Percentiles rank a stretch among this genome's conserved stretches.
phyloP scores from a whole-genome alignment of 2,888 invertebrate genomes.

The Seira ritae region DNA sequence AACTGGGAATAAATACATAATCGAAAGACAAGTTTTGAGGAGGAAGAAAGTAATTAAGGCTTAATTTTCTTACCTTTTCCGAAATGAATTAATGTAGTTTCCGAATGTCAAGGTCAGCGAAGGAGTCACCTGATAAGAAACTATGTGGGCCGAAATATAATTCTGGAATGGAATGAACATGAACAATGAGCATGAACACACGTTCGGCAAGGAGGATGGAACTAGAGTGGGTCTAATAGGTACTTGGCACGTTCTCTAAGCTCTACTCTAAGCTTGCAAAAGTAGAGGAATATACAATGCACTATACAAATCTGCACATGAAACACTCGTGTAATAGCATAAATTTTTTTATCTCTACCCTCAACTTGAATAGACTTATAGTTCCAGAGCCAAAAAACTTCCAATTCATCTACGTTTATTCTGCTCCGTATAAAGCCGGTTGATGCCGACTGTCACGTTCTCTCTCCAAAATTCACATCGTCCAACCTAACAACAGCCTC shows the following conservation, averaged over 20 bases:
- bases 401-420: slow-evolving; percentile 22
- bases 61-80: slow-evolving; percentile 31
- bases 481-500: background rate
- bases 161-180: slow-evolving; percentile 61
- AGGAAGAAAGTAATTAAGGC: background rate
- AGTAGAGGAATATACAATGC: background rate
- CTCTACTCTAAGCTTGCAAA: too few relatives aligned
- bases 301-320: too few relatives aligned
- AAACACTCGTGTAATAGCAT: background rate
- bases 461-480: background rate
- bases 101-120: slow-evolving; percentile 57
- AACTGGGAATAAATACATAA: too few relatives aligned
- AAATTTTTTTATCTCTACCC: background rate
- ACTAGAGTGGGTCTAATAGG: background rate
- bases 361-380: background rate
- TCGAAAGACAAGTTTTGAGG: background rate
- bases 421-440: slow-evolving; percentile 48
- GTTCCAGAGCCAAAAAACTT: slow-evolving; percentile 51
- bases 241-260: background rate
- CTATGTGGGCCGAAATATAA: slow-evolving; percentile 39
- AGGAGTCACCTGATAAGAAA: slow-evolving; percentile 53
- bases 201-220: slow-evolving; percentile 44
- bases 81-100: slow-evolving; percentile 26
- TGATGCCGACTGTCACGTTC: slow-evolving; percentile 55
- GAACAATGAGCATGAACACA: slow-evolving; percentile 59